Evolutionary conservation across 1,140 invertebrate species (phyloP).

Genomic region (Dendroctonus valens): DNA sequence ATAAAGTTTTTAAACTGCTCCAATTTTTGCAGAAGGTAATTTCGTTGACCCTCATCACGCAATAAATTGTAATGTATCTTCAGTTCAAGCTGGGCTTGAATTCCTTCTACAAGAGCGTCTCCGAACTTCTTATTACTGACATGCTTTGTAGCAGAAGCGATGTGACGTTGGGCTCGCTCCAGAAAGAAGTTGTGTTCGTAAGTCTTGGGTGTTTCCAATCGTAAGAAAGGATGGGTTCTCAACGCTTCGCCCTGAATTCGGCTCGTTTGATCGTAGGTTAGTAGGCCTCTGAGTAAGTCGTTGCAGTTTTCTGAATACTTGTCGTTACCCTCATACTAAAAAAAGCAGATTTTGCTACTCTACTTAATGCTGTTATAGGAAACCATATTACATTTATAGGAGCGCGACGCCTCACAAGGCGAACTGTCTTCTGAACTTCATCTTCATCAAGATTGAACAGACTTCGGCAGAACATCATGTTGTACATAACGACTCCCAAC

Average conservation of each 20-base stretch:
- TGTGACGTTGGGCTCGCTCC: background rate
- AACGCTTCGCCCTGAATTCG: conserved; percentile 1
- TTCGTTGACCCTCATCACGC: background rate
- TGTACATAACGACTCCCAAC: conserved; percentile 30
- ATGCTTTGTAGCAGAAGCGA: background rate
- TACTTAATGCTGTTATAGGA: no score
- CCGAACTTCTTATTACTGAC: background rate
- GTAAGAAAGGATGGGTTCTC: conserved; percentile 17
- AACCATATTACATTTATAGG: background rate
- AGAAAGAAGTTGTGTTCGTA: background rate
- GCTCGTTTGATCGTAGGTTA: conserved; percentile 11
- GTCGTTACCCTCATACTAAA: conserved; percentile 6
- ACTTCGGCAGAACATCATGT: conserved; percentile 15
- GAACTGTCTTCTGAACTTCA: conserved; percentile 1
- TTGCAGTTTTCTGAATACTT: conserved; percentile 6
- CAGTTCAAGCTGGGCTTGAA: conserved; percentile 10
- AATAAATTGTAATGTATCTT: conserved; percentile 10
- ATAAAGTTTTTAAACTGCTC: conserved; percentile 4
- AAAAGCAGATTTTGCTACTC: conserved; percentile 6
- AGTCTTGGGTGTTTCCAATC: background rate
- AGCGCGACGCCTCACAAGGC: background rate
- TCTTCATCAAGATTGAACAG: conserved; percentile 8
- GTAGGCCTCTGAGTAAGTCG: conserved; percentile 8
- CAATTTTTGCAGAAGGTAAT: conserved; percentile 2
- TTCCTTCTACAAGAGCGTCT: background rate